Evolutionary conservation across 2,888 invertebrate species (phyloP).

Genomic region (Rhingia campestris): DNA sequence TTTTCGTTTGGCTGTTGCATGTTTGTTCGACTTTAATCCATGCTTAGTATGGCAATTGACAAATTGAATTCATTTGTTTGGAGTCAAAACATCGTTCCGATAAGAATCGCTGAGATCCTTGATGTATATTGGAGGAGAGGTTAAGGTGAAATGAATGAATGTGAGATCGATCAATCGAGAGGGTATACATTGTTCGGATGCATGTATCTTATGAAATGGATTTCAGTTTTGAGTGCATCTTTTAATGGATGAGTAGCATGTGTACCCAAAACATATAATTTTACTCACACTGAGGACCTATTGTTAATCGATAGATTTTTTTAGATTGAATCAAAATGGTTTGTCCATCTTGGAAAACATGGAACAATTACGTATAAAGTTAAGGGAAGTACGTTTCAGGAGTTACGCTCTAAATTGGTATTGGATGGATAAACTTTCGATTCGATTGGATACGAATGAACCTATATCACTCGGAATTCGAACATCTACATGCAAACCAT

Average conservation of each 20-base stretch:
- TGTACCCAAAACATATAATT: neutral
- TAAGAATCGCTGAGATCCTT: conserved; percentile 76
- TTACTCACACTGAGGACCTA: too few relatives aligned
- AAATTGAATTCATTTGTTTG: conserved; percentile 82
- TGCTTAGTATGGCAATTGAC: conserved; percentile 77
- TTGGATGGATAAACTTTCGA: too few relatives aligned
- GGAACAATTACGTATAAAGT: too few relatives aligned
- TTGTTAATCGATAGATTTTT: too few relatives aligned
- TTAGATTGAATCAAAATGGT: too few relatives aligned
- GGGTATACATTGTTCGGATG: conserved; percentile 6
- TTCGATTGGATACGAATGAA: too few relatives aligned
- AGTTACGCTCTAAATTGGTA: too few relatives aligned
- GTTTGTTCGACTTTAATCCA: conserved; percentile 62
- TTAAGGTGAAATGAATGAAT: conserved; percentile 54
- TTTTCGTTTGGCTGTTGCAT: conserved; percentile 28
- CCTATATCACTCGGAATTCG: too few relatives aligned
- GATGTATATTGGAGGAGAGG: conserved; percentile 38
- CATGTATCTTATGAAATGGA: neutral
- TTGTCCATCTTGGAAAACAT: too few relatives aligned
- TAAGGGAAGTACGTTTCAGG: too few relatives aligned
- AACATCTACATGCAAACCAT: too few relatives aligned
- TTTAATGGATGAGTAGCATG: neutral
- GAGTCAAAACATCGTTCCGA: conserved; percentile 80
- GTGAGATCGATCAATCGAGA: conserved; percentile 52
- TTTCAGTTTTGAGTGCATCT: neutral